Evolutionary conservation across 2,113 vertebrate genomes (phyloP), one percentile per base, ranked within the genome.

Genomic region (Illadopsis cleaveri): DNA sequence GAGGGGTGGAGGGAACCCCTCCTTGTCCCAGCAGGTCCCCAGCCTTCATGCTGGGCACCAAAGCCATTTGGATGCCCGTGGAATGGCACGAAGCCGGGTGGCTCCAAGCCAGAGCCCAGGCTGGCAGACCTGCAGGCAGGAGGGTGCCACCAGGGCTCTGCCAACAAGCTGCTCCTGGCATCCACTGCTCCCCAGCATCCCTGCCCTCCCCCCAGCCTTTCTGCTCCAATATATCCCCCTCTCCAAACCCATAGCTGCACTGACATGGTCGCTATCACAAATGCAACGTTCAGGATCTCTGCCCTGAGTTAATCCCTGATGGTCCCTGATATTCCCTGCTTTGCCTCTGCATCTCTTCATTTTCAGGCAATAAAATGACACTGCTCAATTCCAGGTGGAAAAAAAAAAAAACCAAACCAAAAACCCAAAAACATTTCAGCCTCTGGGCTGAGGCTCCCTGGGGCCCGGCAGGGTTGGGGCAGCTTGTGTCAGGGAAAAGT

Each of bases 141-240:
- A 90, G 79, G 86, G 84, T 40, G 84, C 88, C 56, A 5, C 50
- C 44, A 20, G 45, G 62, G n/a, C 64, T 53, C 45, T 94, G 94
- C 83, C 95, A 94, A 93, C 91, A 95, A 91, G 53, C 89, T 91
- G 94, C 75, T 96, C 65, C 85, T 91, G 95, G 50, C 92, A 90
- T 56, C 47, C 68, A 1, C 37, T 1, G 6, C 79, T 64, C 31
- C 22, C 76, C 31, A 4, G 82, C 61, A 57, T 40, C 81, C 77
- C 91, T 82, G 77, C 40, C 73, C 68, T 87, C 79, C 73, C 57
- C 1, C 45, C 54, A 45, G 83, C 86, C 56, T 35, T 53, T 25
- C 87, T 79, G 37, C 83, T 51, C 33, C 68, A 10, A 5, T 8
- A 30, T 10, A 40, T 21, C 37, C 45, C 33, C 6, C 57, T 28